phyloP scores from a whole-genome alignment of 1,140 invertebrate species.

The Drosophila pseudoobscura region DNA sequence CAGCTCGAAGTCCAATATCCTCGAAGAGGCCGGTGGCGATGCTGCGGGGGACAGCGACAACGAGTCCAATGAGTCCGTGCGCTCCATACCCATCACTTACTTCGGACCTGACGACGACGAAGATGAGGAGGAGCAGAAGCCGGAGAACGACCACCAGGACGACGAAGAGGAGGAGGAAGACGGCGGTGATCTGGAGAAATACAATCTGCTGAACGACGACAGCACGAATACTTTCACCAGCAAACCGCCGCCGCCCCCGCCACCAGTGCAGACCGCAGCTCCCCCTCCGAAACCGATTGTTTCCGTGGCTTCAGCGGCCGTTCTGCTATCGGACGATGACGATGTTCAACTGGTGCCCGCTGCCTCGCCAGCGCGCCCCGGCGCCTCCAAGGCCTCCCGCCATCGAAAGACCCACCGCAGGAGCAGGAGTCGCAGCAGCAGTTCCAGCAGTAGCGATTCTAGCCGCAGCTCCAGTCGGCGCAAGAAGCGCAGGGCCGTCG shows the following conservation, averaged over 20 bases:
- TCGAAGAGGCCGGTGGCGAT: slow-evolving; percentile 14
- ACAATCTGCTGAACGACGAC: slow-evolving; percentile 70
- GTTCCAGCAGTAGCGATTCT: slow-evolving; percentile 16
- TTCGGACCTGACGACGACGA: slow-evolving; percentile 80
- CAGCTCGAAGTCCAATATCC: background rate
- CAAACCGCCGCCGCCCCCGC: slow-evolving; percentile 22
- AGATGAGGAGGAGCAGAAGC: slow-evolving; percentile 25
- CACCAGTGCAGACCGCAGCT: background rate
- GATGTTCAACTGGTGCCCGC: slow-evolving; percentile 68
- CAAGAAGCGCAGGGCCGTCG: slow-evolving; percentile 30
- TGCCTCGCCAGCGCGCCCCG: slow-evolving; percentile 30
- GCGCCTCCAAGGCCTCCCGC: slow-evolving; percentile 13
- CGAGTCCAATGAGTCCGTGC: slow-evolving; percentile 73
- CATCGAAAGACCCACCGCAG: slow-evolving; percentile 31
- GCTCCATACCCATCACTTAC: slow-evolving; percentile 81
- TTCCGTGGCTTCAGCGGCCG: slow-evolving; percentile 15
- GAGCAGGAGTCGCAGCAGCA: slow-evolving; percentile 37
- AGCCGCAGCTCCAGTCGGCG: slow-evolving; percentile 37
- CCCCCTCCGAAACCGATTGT: background rate
- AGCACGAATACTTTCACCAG: slow-evolving; percentile 70
- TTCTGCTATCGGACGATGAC: slow-evolving; percentile 74
- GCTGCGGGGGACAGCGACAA: slow-evolving; percentile 27
- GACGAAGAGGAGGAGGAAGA: slow-evolving; percentile 57
- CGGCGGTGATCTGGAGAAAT: slow-evolving; percentile 63
- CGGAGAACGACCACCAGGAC: background rate